phyloP scores from a whole-genome alignment of 2,888 invertebrate species.

The Drosophila pullipes region DNA sequence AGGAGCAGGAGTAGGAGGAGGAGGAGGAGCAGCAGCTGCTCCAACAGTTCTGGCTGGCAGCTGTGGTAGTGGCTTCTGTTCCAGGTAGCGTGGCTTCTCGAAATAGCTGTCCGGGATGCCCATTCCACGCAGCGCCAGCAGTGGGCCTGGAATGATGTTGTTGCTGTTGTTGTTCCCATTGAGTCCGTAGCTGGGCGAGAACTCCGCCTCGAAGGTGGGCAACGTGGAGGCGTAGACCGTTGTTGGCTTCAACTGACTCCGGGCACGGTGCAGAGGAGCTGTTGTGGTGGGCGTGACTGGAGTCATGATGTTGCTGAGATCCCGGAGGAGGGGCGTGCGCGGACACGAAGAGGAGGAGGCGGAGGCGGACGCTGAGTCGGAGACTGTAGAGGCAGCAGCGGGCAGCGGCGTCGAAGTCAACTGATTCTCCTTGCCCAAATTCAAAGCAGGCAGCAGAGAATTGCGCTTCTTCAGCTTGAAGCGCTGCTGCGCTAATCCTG shows the following conservation, averaged over 20 bases:
- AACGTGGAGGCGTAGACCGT: constrained; percentile 80
- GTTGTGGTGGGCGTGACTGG: neutral
- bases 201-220: constrained; percentile 84
- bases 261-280: neutral
- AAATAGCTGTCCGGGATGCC: constrained; percentile 85
- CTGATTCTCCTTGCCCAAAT: constrained; percentile 81
- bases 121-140: constrained; percentile 84
- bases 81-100: constrained; percentile 84
- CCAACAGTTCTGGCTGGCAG: neutral
- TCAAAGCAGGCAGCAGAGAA: constrained; percentile 44
- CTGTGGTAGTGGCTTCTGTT: constrained; percentile 40
- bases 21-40: neutral
- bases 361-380: neutral
- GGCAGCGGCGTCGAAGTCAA: constrained; percentile 79
- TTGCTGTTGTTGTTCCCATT: constrained; percentile 14
- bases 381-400: constrained; percentile 9
- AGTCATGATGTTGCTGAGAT: constrained; percentile 77
- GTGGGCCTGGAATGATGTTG: constrained; percentile 79
- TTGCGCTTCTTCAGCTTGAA: constrained; percentile 44
- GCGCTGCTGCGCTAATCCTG: constrained; percentile 2
- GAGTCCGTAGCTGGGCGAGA: constrained; percentile 79
- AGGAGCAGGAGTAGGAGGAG: neutral
- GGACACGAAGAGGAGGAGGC: neutral
- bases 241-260: neutral
- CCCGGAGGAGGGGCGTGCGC: constrained; percentile 64